Evolutionary conservation across 2,888 invertebrate genomes (phyloP).

Genomic region (Oeneis ivallda): DNA sequence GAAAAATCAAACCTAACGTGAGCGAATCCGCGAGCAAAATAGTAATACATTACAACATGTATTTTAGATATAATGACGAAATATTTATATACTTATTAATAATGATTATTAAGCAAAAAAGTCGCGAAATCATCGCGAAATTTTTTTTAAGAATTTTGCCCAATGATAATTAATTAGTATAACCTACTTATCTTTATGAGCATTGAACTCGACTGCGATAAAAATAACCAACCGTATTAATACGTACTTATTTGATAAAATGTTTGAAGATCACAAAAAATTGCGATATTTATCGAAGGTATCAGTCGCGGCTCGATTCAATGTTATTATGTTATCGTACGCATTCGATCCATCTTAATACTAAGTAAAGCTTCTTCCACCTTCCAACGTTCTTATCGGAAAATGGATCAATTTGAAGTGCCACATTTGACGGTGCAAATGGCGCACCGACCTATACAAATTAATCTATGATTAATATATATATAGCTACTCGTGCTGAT

Average conservation of each 20-base stretch:
- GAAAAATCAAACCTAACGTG: too few relatives aligned
- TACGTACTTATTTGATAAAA: conserved; percentile 1
- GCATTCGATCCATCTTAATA: neutral
- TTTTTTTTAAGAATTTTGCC: neutral
- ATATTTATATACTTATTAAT: too few relatives aligned
- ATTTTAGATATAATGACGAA: too few relatives aligned
- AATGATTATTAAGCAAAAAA: too few relatives aligned
- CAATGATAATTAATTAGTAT: conserved; percentile 13
- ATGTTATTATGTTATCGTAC: neutral
- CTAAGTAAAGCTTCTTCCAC: neutral
- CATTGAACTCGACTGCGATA: conserved; percentile 9
- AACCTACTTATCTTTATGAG: conserved; percentile 6
- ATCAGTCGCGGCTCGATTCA: neutral
- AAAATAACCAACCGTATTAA: neutral
- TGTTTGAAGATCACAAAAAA: neutral
- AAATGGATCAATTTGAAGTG: too few relatives aligned
- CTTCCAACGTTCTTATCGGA: neutral
- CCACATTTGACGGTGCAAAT: too few relatives aligned
- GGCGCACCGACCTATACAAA: too few relatives aligned
- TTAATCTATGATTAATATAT: too few relatives aligned
- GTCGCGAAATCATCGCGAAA: too few relatives aligned
- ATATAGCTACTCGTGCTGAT: too few relatives aligned
- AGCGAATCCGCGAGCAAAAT: too few relatives aligned
- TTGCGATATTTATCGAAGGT: neutral
- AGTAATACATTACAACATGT: too few relatives aligned